Conservation (phyloP, 2,888 invertebrate genomes). For the Sympetrum striolatum region DNA sequence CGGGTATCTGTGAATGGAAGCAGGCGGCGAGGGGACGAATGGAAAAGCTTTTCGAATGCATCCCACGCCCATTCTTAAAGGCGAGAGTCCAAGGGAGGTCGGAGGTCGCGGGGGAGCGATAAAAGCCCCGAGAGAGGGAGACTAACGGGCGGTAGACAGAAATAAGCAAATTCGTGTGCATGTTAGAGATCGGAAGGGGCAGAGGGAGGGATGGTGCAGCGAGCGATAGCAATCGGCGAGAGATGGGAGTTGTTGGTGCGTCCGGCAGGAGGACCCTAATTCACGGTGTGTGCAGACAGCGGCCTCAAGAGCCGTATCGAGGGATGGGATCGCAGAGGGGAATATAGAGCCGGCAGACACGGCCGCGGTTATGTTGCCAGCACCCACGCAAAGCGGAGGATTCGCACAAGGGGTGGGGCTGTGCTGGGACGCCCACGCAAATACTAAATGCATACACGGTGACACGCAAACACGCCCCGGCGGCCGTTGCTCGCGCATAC, state of each 20-base stretch:
- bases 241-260: neutral
- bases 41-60: neutral
- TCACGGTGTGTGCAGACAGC: conserved; percentile 23
- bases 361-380: neutral
- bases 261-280: conserved; percentile 20
- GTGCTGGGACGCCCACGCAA: neutral
- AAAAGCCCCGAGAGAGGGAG: neutral
- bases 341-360: neutral
- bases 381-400: neutral
- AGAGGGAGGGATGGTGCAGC: neutral
- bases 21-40: neutral
- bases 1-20: neutral
- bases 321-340: neutral
- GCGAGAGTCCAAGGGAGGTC: neutral
- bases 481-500: too few relatives aligned
- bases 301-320: neutral
- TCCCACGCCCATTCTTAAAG: neutral
- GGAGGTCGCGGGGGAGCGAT: neutral
- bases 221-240: neutral
- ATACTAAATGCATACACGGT: neutral
- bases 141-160: neutral
- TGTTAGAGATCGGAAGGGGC: neutral
- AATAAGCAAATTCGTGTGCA: neutral
- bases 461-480: neutral
- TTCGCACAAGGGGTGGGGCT: neutral